Evolutionary conservation across 2,888 invertebrate species (phyloP).

Genomic region (Ommatoiulus sabulosus): DNA sequence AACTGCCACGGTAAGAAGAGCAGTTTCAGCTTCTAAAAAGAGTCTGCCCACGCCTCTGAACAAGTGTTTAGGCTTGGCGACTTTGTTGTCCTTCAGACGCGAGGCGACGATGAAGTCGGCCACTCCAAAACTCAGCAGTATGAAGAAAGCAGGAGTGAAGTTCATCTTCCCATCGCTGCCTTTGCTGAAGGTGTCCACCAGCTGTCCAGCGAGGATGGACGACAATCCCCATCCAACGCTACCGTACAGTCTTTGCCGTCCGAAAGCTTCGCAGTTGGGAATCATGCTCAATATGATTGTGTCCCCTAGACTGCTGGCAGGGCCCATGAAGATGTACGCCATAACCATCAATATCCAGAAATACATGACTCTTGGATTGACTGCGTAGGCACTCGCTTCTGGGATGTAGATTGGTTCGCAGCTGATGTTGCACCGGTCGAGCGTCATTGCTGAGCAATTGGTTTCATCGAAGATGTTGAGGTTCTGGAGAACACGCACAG

Average conservation of each 20-base stretch:
- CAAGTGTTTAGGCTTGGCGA: constrained; percentile 51
- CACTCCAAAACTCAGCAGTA: constrained; percentile 74
- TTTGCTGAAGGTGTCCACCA: constrained; percentile 81
- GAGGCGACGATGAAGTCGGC: constrained; percentile 72
- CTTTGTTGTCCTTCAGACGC: neutral
- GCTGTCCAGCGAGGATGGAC: constrained; percentile 79
- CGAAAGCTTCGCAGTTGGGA: constrained; percentile 81
- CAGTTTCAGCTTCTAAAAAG: constrained; percentile 74
- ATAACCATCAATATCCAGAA: constrained; percentile 68
- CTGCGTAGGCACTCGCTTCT: neutral
- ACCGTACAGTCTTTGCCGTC: constrained; percentile 88
- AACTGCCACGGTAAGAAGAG: constrained; percentile 83
- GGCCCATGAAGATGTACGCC: constrained; percentile 86
- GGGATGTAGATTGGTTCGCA: neutral
- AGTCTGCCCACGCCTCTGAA: constrained; percentile 23
- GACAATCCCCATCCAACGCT: constrained; percentile 88
- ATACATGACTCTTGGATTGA: neutral
- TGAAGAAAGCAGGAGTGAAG: constrained; percentile 82
- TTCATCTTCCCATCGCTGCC: constrained; percentile 75
- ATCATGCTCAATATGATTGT: constrained; percentile 88
- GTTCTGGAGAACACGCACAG: neutral
- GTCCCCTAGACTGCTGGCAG: constrained; percentile 88
- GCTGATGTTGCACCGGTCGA: neutral
- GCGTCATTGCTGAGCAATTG: neutral
- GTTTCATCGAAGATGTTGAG: neutral